A percentile compares a stretch with the other conserved stretches of the same genome.
Conservation (phyloP, 2,888 invertebrate genomes). For the Kryphioiulus occultus region DNA sequence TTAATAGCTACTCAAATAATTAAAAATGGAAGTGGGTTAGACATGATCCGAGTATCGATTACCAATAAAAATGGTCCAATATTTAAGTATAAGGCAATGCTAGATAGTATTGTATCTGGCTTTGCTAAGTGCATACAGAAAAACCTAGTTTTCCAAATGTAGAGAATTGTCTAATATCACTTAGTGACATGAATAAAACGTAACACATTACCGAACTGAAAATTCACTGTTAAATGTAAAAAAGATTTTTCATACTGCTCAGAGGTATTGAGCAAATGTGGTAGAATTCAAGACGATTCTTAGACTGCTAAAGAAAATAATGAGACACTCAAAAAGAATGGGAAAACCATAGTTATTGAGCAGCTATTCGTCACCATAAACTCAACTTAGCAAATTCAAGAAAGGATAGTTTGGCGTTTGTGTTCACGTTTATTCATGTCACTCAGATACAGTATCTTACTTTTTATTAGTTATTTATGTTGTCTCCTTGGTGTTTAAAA, state of each 20-base stretch:
- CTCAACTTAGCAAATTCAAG: too few species aligned
- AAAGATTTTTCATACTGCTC: not conserved
- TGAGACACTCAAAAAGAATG: not conserved
- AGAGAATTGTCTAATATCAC: not conserved
- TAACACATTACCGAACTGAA: not conserved
- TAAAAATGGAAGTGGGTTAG: slow-evolving; percentile 7
- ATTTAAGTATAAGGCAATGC: not conserved
- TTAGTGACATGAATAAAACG: not conserved
- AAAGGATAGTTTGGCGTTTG: too few species aligned
- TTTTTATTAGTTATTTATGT: not conserved
- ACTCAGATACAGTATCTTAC: not conserved
- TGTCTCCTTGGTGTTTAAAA: not conserved
- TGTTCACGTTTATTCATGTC: not conserved
- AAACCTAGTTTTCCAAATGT: not conserved
- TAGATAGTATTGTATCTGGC: not conserved
- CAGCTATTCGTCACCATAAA: too few species aligned
- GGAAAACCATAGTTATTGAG: too few species aligned
- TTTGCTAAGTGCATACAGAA: not conserved
- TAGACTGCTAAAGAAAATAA: too few species aligned
- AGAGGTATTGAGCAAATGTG: not conserved
- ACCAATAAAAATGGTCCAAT: slow-evolving; percentile 26
- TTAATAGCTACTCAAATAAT: slow-evolving; percentile 25
- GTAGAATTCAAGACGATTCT: too few species aligned
- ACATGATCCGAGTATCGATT: not conserved
- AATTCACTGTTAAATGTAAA: not conserved